These are phyloP conservation scores for Allacma fusca DNA, from an alignment of 2,888 invertebrate genomes.

Conservation along the genomic window DNA sequence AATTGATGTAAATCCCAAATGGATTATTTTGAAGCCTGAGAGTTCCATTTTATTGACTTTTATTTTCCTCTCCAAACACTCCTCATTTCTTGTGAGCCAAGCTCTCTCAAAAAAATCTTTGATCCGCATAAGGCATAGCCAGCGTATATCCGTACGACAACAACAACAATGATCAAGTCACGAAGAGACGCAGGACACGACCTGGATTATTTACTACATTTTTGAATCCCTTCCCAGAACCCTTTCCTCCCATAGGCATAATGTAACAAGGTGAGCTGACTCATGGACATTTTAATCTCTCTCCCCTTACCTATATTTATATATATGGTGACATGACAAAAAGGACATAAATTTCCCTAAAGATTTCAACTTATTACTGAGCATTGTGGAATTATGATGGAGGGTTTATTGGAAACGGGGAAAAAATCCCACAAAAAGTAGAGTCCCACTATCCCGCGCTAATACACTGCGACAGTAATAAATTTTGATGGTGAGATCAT, in stretches of 20 bases:
- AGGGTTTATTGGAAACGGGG: neutral
- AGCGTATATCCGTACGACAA: neutral
- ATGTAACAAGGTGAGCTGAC: too few relatives aligned
- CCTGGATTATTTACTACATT: neutral
- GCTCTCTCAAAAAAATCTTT: neutral
- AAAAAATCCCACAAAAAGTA: neutral
- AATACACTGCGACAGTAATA: too few relatives aligned
- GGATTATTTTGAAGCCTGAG: too few relatives aligned
- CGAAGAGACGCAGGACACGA: neutral
- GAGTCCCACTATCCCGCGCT: too few relatives aligned
- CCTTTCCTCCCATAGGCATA: too few relatives aligned
- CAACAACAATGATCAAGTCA: neutral
- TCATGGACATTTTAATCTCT: too few relatives aligned
- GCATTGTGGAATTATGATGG: neutral
- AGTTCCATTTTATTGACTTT: too few relatives aligned
- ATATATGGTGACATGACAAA: slow-evolving; percentile 4
- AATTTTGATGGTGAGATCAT: too few relatives aligned
- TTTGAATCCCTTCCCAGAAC: neutral
- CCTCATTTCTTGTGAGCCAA: neutral
- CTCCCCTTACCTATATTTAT: neutral
- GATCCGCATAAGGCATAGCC: too few relatives aligned
- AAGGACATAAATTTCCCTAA: neutral
- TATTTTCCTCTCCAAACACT: too few relatives aligned
- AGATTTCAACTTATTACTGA: neutral
- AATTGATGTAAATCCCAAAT: slow-evolving; percentile 6